Base-by-base conservation (phyloP, 2,113 vertebrate species). In the Daubentonia madagascariensis region DNA sequence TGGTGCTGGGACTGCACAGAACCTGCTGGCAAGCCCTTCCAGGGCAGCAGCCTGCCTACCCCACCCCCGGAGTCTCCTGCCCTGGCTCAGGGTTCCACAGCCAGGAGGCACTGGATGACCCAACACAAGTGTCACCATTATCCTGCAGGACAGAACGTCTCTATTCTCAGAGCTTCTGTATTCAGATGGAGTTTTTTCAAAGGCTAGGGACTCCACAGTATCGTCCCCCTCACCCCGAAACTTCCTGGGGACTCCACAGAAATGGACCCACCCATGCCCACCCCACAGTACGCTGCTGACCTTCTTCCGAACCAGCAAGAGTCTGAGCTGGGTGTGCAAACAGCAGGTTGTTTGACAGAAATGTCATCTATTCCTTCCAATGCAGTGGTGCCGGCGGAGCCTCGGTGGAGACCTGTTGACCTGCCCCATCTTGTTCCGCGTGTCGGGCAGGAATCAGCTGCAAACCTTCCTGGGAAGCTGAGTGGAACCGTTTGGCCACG, bases 371-470 rank as follows among this genome's bases (percentile, higher is more conserved):
- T 68, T 57, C n/a, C 72, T 68, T 25, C 25, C 2, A 1, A 2
- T 2, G 3, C 48, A 50, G 48, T n/a, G 48, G 11, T 8, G 48
- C 48, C 8, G 48, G 48, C 11, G 11, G 13, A 12, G 48, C 48
- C 10, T 50, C n/a, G n/a, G 48, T 11, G 6, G 3, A 30, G 7
- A 30, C 32, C 6, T 7, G 23, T 7, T 10, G 45, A 2, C 32
- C 16, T 13, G 54, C 4, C 1, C 16, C 0, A 1, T 1, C 57
- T 6, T 0, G 3, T 2, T 20, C 35, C 22, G 0, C 10, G 4
- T 9, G 76, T 43, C 2, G 0, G 13, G 30, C 2, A 20, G 5
- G n/a, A 63, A 6, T 43, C 1, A 0, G 25, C 4, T 5, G 17
- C 7, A 3, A 5, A 23, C 7, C 22, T 14, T 14, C 28, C 50